Evolutionary conservation across 2,113 vertebrate species (phyloP).

Genomic region (Neodon shergylaensis): DNA sequence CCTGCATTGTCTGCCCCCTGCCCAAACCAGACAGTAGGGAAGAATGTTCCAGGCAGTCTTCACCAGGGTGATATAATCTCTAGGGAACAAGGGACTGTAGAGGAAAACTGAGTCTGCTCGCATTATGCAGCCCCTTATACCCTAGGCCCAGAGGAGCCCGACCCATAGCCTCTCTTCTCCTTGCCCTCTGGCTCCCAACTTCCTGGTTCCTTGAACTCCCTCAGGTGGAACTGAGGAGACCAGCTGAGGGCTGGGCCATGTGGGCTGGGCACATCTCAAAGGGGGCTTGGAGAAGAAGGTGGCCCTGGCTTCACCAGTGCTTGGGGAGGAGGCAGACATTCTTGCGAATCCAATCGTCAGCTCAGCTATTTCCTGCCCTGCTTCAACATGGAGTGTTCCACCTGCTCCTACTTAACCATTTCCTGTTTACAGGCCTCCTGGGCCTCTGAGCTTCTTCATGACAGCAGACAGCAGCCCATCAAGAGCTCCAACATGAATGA

Average conservation of each 20-base stretch:
- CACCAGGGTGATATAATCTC: neutral
- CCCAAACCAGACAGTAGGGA: neutral
- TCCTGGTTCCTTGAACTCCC: neutral
- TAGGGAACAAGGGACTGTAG: neutral
- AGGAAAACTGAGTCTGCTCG: neutral
- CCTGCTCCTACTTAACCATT: constrained; percentile 88
- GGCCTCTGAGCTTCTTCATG: constrained; percentile 71
- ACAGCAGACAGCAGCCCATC: neutral
- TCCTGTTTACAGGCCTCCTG: constrained; percentile 86
- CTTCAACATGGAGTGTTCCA: constrained; percentile 80
- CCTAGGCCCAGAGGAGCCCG: neutral
- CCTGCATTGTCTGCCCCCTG: neutral
- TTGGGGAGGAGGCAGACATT: constrained; percentile 74
- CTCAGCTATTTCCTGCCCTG: constrained; percentile 87
- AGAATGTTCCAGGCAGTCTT: neutral
- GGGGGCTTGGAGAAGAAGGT: neutral
- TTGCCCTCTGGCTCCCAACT: neutral
- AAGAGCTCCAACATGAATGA: too few species aligned
- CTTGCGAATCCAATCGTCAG: constrained; percentile 82
- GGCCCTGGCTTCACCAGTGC: constrained; percentile 26
- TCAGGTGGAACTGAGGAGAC: neutral
- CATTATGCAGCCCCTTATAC: neutral
- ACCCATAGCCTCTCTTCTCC: neutral
- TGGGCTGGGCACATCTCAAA: neutral
- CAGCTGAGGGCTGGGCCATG: neutral